Percentiles rank a stretch among this genome's conserved stretches.
Evolutionary conservation across 2,888 invertebrate genomes (phyloP).

Genomic region (Clistopyga incitator): DNA sequence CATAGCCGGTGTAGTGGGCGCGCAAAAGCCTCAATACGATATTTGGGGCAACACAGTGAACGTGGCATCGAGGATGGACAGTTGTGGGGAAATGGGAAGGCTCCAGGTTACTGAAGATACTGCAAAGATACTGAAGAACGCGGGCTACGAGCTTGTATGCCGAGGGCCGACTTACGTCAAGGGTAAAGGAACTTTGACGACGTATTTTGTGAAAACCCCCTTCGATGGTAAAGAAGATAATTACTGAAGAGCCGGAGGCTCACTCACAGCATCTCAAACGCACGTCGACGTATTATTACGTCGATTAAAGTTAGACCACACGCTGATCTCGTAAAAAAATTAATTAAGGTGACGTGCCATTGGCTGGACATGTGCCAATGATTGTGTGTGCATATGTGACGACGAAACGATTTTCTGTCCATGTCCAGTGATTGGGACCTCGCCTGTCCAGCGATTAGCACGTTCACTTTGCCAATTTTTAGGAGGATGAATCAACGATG

Average conservation of each 20-base stretch:
- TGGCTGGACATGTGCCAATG: too few species aligned
- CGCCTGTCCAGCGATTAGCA: too few species aligned
- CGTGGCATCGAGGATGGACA: slow-evolving; percentile 98
- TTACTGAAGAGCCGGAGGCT: slow-evolving; percentile 66
- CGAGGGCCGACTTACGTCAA: slow-evolving; percentile 97
- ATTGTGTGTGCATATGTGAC: too few species aligned
- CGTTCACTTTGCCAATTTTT: slow-evolving; percentile 1
- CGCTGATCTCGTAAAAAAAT: slow-evolving; percentile 22
- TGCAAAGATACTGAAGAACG: slow-evolving; percentile 92
- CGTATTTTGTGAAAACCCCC: slow-evolving; percentile 96
- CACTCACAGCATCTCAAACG: not conserved
- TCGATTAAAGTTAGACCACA: not conserved
- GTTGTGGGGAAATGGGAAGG: slow-evolving; percentile 94
- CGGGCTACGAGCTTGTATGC: slow-evolving; percentile 95
- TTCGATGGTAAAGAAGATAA: slow-evolving; percentile 87
- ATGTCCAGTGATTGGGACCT: too few species aligned
- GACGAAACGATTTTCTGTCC: too few species aligned
- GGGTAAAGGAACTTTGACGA: slow-evolving; percentile 95
- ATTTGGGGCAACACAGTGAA: slow-evolving; percentile 99
- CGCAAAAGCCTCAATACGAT: slow-evolving; percentile 99
- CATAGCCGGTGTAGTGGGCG: slow-evolving; percentile 98
- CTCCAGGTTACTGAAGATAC: slow-evolving; percentile 95
- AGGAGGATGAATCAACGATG: slow-evolving; percentile 4
- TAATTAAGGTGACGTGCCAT: too few species aligned
- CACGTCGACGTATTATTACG: not conserved